Evolutionary conservation across 2,888 invertebrate species (phyloP), one percentile per base, ranked within the genome.

Genomic region (Drosophila melanocephala): DNA sequence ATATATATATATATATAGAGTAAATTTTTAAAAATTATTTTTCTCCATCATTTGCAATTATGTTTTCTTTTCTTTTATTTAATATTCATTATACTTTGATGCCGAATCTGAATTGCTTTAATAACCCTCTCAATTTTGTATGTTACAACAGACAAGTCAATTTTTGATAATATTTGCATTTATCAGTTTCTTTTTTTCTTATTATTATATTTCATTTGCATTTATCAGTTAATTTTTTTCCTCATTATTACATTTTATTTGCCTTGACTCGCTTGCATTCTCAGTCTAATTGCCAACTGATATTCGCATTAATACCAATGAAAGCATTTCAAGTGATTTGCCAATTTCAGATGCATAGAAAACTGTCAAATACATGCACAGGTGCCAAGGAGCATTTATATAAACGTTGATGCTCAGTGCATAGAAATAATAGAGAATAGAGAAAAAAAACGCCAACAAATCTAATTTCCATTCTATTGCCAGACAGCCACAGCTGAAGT

Each of bases 391-490:
- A 28, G 19, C 37, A 14, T 12, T 7, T 14, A 16, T 16, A 6
- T 37, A 26, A 22, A 28, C 26, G 55, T 16, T 28, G 12, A 14
- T 26, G 50, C 28, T 50, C 28, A 50, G 50, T 51, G 51, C 51
- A 19, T 28, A 5, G 19, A 51, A 10, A 51, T 10, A 51, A 51
- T 10, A 19, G 51, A 28, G 51, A 51, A 19, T 9, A 28, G 28
- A 19, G 51, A 19, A 50, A 33, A 39, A 50, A 32, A 65, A 59
- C 57, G 50, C 64, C 47, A 76, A 32, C 42, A 77, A 62, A 64
- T 74, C 64, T 47, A 72, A 78, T 75, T 71, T 79, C 39, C 53
- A 70, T 60, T 53, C 56, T 37, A 37, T 16, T 47, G 26, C 47
- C n/a, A 62, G 35, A 16, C 47, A 57, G 65, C 52, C 71, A 22